A percentile compares a stretch with the other conserved stretches of the same genome.
Evolutionary conservation across 2,888 invertebrate species (phyloP).

Genomic region (Sesia apiformis): DNA sequence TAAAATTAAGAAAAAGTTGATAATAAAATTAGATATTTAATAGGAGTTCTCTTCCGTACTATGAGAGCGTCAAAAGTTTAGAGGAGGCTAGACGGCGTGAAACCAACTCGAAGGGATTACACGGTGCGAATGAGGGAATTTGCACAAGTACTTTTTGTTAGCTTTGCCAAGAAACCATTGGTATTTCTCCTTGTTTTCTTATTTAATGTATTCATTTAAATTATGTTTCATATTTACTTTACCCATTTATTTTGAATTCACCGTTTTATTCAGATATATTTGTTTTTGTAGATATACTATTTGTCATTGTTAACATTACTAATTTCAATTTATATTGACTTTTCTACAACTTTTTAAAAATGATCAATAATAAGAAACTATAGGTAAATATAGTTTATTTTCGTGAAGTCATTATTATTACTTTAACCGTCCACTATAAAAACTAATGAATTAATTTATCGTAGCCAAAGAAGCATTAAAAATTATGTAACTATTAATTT

Average conservation of each 20-base stretch:
- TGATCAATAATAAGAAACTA: too few species aligned
- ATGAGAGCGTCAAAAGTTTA: conserved; percentile 26
- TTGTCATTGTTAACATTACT: neutral
- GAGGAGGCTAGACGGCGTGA: conserved; percentile 30
- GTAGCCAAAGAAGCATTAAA: too few species aligned
- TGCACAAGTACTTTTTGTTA: conserved; percentile 16
- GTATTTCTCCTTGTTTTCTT: conserved; percentile 10
- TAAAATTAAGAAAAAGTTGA: neutral
- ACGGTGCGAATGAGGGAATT: conserved; percentile 39
- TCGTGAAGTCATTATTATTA: too few species aligned
- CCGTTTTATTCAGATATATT: neutral
- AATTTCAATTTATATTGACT: too few species aligned
- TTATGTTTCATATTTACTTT: neutral
- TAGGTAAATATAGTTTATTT: too few species aligned
- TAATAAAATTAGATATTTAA: neutral
- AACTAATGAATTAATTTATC: too few species aligned
- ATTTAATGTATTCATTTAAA: conserved; percentile 5
- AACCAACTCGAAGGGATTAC: conserved; percentile 36
- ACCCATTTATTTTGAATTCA: neutral
- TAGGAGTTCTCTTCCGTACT: conserved; percentile 18
- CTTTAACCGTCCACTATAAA: too few species aligned
- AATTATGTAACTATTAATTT: too few species aligned
- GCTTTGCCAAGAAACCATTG: conserved; percentile 8
- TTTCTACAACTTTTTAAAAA: too few species aligned
- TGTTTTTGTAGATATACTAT: neutral